Percentiles rank a stretch among this genome's conserved stretches.
These are phyloP conservation scores for Perca flavescens DNA, from an alignment of 2,113 vertebrate species.

Conservation along the genomic window DNA sequence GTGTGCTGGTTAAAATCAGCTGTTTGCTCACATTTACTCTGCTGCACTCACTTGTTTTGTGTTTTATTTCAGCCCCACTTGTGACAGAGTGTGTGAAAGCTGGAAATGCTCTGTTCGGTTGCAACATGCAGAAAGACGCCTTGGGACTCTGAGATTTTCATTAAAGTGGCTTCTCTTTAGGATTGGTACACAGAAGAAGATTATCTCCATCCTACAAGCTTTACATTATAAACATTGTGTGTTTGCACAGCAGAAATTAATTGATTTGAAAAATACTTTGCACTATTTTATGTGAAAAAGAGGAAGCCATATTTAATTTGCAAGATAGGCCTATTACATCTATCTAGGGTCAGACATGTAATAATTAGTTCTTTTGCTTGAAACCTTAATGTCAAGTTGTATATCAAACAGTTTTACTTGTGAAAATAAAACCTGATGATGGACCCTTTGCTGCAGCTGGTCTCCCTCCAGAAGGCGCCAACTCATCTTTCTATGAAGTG, in stretches of 20 bases:
- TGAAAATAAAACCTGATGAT: background rate
- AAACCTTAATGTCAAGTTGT: background rate
- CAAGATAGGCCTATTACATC: background rate
- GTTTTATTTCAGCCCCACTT: constrained; percentile 42
- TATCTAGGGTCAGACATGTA: background rate
- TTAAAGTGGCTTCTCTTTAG: no score
- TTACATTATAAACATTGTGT: no score
- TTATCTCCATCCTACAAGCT: no score
- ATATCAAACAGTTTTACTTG: background rate
- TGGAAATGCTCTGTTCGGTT: constrained; percentile 68
- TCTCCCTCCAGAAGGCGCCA: no score
- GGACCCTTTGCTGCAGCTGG: no score
- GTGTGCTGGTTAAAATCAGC: background rate
- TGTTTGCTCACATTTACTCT: background rate
- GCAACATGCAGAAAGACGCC: constrained; percentile 52
- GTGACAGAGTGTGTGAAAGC: constrained; percentile 69
- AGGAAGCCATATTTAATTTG: background rate
- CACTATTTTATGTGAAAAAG: background rate
- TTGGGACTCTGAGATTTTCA: constrained; percentile 39
- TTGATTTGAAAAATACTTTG: background rate
- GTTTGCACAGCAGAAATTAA: no score
- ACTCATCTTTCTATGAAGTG: background rate
- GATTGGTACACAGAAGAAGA: no score
- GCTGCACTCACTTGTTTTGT: background rate
- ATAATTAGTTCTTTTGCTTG: background rate